phyloP scores from a whole-genome alignment of 2,888 invertebrate genomes.

The Himalopsyche japonica region DNA sequence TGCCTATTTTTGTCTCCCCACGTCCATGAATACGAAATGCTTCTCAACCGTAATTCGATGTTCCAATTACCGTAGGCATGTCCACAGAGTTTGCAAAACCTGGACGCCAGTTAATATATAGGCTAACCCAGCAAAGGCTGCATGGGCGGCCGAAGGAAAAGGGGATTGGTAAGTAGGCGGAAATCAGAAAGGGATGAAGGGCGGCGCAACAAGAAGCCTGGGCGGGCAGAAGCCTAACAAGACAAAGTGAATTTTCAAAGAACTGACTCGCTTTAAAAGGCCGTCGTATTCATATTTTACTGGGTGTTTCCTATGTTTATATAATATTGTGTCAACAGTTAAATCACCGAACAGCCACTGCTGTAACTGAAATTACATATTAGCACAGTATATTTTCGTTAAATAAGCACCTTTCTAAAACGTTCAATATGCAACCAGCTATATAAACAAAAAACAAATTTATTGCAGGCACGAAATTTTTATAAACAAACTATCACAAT shows the following conservation, averaged over 20 bases:
- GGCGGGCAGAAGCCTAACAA: conserved; percentile 24
- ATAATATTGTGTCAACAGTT: background rate
- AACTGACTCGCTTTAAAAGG: conserved; percentile 29
- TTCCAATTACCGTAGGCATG: background rate
- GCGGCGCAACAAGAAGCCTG: background rate
- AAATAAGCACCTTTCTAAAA: no score
- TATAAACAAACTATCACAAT: no score
- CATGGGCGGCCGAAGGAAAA: background rate
- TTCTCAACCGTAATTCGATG: background rate
- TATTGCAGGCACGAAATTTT: no score
- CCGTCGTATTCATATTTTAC: conserved; percentile 4
- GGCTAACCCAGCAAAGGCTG: background rate
- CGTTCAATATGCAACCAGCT: no score
- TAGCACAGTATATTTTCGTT: no score
- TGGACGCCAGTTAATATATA: background rate
- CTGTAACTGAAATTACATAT: no score
- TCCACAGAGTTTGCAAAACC: background rate
- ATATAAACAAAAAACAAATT: no score
- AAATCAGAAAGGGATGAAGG: background rate
- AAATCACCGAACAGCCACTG: background rate
- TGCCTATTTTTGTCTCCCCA: background rate
- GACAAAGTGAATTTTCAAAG: conserved; percentile 27
- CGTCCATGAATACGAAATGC: background rate
- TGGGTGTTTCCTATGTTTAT: background rate
- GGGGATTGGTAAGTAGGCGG: background rate